Base-by-base conservation (phyloP, 2,113 vertebrate genomes). In the Pseudopodoces humilis region DNA sequence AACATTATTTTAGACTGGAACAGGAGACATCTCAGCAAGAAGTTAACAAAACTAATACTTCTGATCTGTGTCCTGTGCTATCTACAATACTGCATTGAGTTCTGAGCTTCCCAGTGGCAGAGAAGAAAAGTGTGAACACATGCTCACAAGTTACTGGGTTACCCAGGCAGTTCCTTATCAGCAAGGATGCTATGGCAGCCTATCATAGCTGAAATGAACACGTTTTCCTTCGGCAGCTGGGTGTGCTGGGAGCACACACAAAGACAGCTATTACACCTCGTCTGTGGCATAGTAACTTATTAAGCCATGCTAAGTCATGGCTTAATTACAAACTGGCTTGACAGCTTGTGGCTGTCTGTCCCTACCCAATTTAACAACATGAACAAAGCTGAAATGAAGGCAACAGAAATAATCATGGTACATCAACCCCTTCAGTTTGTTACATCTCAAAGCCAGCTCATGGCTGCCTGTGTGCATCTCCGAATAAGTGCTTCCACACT, bases 321-420 rank as follows among this genome's bases (percentile, higher is more conserved):
- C 69, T 97, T 94, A 96, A 96, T 97, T 96, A 92, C 83, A 92
- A 95, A 94, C 96, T 95, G 92, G 96, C 92, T 92, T 81, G 91
- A 83, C 96, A 96, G 83, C 94, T 92, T 96, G 88, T 91, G 95
- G 86, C 83, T 90, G 30, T 6, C 68, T 95, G 72, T 92, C 86
- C 83, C 64, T 96, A 91, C 91, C 86, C 80, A 78, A 60, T 95
- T 90, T 68, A 94, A 94, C 83, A 90, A 95, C 56, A 27, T 0
- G 52, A 93, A 83, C 67, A 83, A 93, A 95, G 82, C 85, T 88
- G 82, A 86, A 27, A 90, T 27, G 76, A 77, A 96, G 76, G 76
- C 93, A 90, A 83, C 76, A 93, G 72, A 75, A 96, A 81, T 68
- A 94, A 90, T 86, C 50, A 43, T 33, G 64, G 92, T 69, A 88